Percentiles rank a stretch among this genome's conserved stretches.
Evolutionary conservation across 2,888 invertebrate species (phyloP).

Genomic region (Ophion obscuratus): DNA sequence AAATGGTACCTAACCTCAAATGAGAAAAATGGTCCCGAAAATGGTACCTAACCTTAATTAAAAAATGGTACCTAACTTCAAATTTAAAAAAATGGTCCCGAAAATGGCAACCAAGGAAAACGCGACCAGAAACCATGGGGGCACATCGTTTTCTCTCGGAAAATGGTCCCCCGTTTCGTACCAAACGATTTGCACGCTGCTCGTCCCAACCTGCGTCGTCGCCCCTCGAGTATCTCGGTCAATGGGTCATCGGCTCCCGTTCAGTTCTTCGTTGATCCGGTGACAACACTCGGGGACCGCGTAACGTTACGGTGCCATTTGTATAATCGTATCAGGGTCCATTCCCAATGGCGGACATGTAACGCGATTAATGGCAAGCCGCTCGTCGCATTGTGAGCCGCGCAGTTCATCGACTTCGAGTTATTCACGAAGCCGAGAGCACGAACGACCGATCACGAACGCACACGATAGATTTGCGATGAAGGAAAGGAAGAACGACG

Average conservation of each 20-base stretch:
- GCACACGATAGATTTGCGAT: constrained; percentile 13
- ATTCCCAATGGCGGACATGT: not conserved
- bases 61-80: no score
- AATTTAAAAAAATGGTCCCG: not conserved
- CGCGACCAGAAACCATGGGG: not conserved
- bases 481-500: constrained; percentile 8
- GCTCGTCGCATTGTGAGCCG: not conserved
- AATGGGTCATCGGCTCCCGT: not conserved
- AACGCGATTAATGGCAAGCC: not conserved
- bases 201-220: not conserved
- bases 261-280: not conserved
- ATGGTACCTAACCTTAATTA: no score
- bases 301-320: not conserved
- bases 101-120: not conserved
- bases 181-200: not conserved
- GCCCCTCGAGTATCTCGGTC: not conserved
- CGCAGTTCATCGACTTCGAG: constrained; percentile 54
- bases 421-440: not conserved
- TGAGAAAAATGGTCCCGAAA: no score
- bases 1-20: no score
- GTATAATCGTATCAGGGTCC: not conserved
- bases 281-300: not conserved
- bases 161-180: not conserved
- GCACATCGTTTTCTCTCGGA: not conserved
- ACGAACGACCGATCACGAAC: constrained; percentile 63